Percentiles rank a stretch among this genome's conserved stretches.
Conservation (phyloP, 1,140 invertebrate genomes). For the Pseudomyrmex cubaensis region DNA sequence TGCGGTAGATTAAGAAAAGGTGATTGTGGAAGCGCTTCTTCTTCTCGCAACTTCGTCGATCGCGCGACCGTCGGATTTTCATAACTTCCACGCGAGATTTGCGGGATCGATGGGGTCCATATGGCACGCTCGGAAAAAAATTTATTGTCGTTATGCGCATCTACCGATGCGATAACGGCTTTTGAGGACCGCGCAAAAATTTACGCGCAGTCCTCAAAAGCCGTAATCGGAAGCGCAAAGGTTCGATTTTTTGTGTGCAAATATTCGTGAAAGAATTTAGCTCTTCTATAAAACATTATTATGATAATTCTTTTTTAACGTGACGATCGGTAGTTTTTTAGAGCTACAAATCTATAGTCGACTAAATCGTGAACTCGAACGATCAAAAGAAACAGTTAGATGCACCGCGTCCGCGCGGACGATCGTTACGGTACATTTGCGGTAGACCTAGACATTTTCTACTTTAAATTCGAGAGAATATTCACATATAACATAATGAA, state of each 20-base stretch:
- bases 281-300: too few relatives aligned
- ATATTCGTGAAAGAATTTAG: too few relatives aligned
- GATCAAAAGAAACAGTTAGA: slow-evolving; percentile 45
- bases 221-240: too few relatives aligned
- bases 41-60: background rate
- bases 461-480: too few relatives aligned
- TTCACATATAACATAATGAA: too few relatives aligned
- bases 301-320: background rate
- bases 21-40: slow-evolving; percentile 26
- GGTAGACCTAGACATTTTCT: background rate
- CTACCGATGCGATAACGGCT: background rate
- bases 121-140: background rate
- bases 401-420: background rate
- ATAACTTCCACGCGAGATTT: slow-evolving; percentile 21
- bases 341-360: background rate
- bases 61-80: slow-evolving; percentile 21
- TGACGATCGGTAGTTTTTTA: background rate
- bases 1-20: background rate
- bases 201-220: too few relatives aligned
- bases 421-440: slow-evolving; percentile 42
- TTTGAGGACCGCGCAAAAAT: slow-evolving; percentile 14
- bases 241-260: too few relatives aligned
- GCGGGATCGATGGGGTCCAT: background rate
- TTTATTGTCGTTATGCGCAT: background rate
- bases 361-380: background rate